These are phyloP conservation scores for Copidosoma aretas DNA, from an alignment of 2,888 invertebrate genomes.

Conservation along the genomic window DNA sequence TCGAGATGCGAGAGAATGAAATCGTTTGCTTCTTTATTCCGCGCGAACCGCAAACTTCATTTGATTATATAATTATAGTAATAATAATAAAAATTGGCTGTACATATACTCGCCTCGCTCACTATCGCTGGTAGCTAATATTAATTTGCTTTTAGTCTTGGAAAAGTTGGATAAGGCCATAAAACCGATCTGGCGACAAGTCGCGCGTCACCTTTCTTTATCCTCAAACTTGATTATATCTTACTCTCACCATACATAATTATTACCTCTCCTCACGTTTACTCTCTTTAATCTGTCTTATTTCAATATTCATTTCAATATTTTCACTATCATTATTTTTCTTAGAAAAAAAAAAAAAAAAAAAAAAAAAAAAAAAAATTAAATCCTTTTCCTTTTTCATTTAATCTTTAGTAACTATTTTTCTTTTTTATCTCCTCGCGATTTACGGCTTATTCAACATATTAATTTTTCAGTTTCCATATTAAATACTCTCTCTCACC, in stretches of 20 bases:
- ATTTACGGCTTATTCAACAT: constrained; percentile 28
- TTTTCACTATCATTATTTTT: constrained; percentile 19
- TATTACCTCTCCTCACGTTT: constrained; percentile 23
- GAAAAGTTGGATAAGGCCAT: constrained; percentile 63
- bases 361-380: constrained; percentile 58
- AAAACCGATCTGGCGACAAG: constrained; percentile 60
- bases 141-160: constrained; percentile 61
- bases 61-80: background rate
- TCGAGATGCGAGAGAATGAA: background rate
- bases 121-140: constrained; percentile 59
- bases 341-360: constrained; percentile 51
- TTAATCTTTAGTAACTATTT: constrained; percentile 22
- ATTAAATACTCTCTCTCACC: constrained; percentile 47
- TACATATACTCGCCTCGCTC: constrained; percentile 37
- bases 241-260: constrained; percentile 37
- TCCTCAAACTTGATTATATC: constrained; percentile 36
- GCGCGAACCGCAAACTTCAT: constrained; percentile 57
- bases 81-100: too few relatives aligned
- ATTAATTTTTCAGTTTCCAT: constrained; percentile 45
- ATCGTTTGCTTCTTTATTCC: constrained; percentile 43
- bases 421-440: constrained; percentile 29
- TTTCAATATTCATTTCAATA: constrained; percentile 16
- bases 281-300: constrained; percentile 10
- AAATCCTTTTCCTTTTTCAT: constrained; percentile 50
- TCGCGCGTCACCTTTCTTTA: constrained; percentile 52